Evolutionary conservation across 2,888 invertebrate genomes (phyloP), one percentile per base, ranked within the genome.

Genomic region (Cheilosia urbana): DNA sequence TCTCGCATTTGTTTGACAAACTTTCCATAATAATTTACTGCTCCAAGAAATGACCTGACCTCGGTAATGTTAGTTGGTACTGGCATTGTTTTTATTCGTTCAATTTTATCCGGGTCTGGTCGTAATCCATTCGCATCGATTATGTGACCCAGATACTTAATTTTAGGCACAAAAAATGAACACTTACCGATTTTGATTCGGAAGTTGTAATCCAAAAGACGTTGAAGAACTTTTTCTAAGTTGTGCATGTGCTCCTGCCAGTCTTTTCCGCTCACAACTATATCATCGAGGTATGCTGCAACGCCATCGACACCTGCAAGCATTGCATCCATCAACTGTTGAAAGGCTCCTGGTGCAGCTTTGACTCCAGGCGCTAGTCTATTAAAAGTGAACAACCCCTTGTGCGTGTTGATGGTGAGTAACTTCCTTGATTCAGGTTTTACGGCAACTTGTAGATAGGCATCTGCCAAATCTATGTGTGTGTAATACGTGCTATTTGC

Each of bases 311-410:
- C 15, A 17, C 69, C 87, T 17, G 82, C 60, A 7, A 87, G 40
- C 63, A 88, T 85, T 57, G 79, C 27, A 30, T 82, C 72, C 42
- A 87, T 84, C 11, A 75, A 30, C 53, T 84, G 79, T 40, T 87
- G 84, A 66, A 88, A 87, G 15, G 57, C 84, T 1, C 81, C 83
- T 45, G 87, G 87, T 3, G 87, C 85, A 17, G 87, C 69, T 76
- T 80, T 88, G 7, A 87, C 68, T 19, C 87, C 83, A 17, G 66
- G 75, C 4, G 82, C 65, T 11, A 85, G 63, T 6, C 84, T 60
- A 42, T 88, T 88, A 42, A 82, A 87, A 24, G 76, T 79, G 40
- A 69, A 88, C 3, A 83, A 15, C 0, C 87, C 87, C 13, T 69
- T 78, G 60, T 87, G 75, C 9, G 87, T 87, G 21, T 85, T 84